Evolutionary conservation across 1,140 invertebrate species (phyloP).

Genomic region (Microvelia longipes): DNA sequence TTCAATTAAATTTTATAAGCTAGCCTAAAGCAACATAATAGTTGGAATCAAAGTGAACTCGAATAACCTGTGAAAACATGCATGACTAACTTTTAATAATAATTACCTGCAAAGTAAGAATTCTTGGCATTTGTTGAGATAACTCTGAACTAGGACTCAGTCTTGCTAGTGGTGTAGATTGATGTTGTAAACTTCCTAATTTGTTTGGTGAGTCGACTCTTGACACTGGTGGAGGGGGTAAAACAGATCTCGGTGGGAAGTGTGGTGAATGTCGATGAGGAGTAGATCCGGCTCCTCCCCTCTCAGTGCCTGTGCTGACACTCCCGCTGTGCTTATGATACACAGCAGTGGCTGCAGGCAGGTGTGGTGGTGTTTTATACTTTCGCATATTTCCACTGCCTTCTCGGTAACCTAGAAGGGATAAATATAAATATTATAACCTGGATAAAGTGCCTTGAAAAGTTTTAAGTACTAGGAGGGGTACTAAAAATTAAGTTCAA

Average conservation of each 20-base stretch:
- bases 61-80: too few species aligned
- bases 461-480: too few species aligned
- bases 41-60: too few species aligned
- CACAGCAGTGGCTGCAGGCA: slow-evolving; percentile 38
- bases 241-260: slow-evolving; percentile 40
- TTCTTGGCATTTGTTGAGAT: slow-evolving; percentile 75
- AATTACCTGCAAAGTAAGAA: slow-evolving; percentile 50
- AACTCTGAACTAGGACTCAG: slow-evolving; percentile 82
- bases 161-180: slow-evolving; percentile 75
- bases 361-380: slow-evolving; percentile 65
- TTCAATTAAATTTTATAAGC: too few species aligned
- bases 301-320: background rate
- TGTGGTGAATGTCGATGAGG: slow-evolving; percentile 57
- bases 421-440: too few species aligned
- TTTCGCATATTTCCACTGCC: slow-evolving; percentile 55
- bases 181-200: slow-evolving; percentile 41
- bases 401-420: slow-evolving; percentile 47
- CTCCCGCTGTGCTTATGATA: slow-evolving; percentile 56
- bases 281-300: slow-evolving; percentile 16
- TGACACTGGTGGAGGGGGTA: slow-evolving; percentile 44
- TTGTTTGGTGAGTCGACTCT: slow-evolving; percentile 32
- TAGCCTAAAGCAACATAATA: too few species aligned
- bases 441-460: too few species aligned
- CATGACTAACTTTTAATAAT: too few species aligned
- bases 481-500: too few species aligned